Base-by-base conservation (phyloP, 2,113 vertebrate species). In the Oncorhynchus gorbuscha region DNA sequence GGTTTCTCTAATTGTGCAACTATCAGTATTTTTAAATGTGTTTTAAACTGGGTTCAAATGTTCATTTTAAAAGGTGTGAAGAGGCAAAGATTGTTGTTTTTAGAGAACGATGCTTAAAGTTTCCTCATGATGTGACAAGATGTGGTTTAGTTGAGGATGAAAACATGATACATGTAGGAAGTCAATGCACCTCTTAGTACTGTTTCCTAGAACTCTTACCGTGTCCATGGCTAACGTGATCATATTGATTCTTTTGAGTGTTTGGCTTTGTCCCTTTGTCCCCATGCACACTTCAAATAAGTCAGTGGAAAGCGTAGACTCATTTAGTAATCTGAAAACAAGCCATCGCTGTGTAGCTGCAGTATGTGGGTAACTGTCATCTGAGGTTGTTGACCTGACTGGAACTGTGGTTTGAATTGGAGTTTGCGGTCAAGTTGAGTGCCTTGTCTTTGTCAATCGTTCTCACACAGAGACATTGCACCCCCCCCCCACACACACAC, bases 391-490 rank as follows among this genome's bases (percentile, higher is more conserved):
- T 64, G 71, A 59, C 75, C 30, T 55, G 69, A 73, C 69, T 78
- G 76, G 55, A 68, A 73, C 68, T 79, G 76, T 80, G 73, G 71
- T 74, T 75, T 79, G 35, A 74, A 75, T 55, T 51, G 66, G 74
- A 84, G 71, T 84, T 83, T 78, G 39, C 76, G 78, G 84, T 83
- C 72, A 73, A 79, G 51, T 82, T 22, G 79, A 89, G 89, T 91
- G 90, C 88, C 91, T 91, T 87, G 83, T 85, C 30, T 66, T 75
- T 71, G 26, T 75, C 70, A 82, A 61, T 61, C 20, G 6, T 61
- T 39, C 39, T 39, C 59, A n/a, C 59, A n/a, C 20, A 61, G 6
- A 61, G 18, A 61, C 59, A n/a, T 79, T 82, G 32, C 80, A 86
- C 76, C 76, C 59, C 2, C 8, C 2, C 20, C n/a, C n/a, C n/a